Percentiles rank a stretch among this genome's conserved stretches.
phyloP scores from a whole-genome alignment of 2,888 invertebrate species.

The Pammene aurita region DNA sequence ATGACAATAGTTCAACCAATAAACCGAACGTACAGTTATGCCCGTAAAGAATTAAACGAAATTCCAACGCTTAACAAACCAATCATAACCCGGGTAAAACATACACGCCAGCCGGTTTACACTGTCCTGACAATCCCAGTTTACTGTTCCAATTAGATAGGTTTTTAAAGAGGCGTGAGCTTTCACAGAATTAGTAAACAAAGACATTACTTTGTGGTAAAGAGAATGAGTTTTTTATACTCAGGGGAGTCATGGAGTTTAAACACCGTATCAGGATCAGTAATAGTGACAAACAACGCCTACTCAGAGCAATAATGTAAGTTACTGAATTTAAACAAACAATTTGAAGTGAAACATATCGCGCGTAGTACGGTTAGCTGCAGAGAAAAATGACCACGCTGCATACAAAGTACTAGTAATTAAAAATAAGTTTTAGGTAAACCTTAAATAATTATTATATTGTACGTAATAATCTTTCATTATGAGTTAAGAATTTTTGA shows the following conservation, averaged over 20 bases:
- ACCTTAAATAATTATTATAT: too few relatives aligned
- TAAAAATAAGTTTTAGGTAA: too few relatives aligned
- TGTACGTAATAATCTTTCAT: too few relatives aligned
- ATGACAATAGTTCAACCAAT: neutral
- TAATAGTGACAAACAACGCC: neutral
- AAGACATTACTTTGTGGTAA: neutral
- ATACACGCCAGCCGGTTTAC: conserved; percentile 29
- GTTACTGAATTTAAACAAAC: too few relatives aligned
- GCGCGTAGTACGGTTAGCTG: too few relatives aligned
- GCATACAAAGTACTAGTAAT: too few relatives aligned
- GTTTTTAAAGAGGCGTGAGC: conserved; percentile 34
- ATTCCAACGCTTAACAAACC: conserved; percentile 34
- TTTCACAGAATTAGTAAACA: conserved; percentile 14
- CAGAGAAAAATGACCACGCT: too few relatives aligned
- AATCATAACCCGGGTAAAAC: conserved; percentile 35
- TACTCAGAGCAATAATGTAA: too few relatives aligned
- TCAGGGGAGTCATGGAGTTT: neutral
- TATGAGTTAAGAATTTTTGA: too few relatives aligned
- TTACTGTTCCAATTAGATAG: conserved; percentile 37
- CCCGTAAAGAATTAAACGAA: conserved; percentile 21
- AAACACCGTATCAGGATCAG: neutral
- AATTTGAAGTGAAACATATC: too few relatives aligned
- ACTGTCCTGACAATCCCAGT: conserved; percentile 31
- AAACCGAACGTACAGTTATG: conserved; percentile 19
- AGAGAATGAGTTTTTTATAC: neutral